These are phyloP conservation scores for Erebia ligea DNA, from an alignment of 2,888 invertebrate genomes.

Conservation along the genomic window DNA sequence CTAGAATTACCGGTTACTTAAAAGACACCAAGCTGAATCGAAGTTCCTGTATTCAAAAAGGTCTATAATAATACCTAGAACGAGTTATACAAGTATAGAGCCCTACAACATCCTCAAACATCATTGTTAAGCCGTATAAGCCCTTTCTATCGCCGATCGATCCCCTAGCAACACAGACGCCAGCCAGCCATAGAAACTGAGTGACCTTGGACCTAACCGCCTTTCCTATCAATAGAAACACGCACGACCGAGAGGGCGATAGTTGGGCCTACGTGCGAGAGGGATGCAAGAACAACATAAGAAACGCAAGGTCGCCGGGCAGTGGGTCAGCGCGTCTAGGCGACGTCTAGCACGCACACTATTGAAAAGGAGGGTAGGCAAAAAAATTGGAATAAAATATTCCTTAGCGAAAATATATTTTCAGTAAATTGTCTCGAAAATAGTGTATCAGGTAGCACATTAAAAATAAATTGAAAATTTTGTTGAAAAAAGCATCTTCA, in stretches of 20 bases:
- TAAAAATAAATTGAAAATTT: no score
- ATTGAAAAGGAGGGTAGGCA: constrained; percentile 53
- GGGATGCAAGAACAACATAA: constrained; percentile 74
- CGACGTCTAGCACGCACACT: constrained; percentile 79
- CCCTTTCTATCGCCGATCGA: constrained; percentile 10
- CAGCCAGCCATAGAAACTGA: constrained; percentile 29
- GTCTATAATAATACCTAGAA: neutral
- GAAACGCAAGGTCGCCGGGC: constrained; percentile 79
- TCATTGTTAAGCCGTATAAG: constrained; percentile 8
- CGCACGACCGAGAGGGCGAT: constrained; percentile 36
- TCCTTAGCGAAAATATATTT: neutral
- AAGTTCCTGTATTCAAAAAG: constrained; percentile 1
- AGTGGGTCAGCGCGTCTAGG: constrained; percentile 81
- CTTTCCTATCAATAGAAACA: constrained; percentile 68
- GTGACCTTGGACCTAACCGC: constrained; percentile 56
- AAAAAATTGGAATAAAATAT: constrained; percentile 34
- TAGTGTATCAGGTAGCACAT: neutral
- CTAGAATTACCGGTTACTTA: neutral
- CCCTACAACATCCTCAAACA: constrained; percentile 9
- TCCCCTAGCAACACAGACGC: constrained; percentile 28
- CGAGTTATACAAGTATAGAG: constrained; percentile 5
- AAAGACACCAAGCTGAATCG: neutral
- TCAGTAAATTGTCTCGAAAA: neutral
- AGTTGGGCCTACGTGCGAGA: constrained; percentile 54
- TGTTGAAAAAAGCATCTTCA: no score